phyloP scores from a whole-genome alignment of 2,113 vertebrate species.

The Naja naja region DNA sequence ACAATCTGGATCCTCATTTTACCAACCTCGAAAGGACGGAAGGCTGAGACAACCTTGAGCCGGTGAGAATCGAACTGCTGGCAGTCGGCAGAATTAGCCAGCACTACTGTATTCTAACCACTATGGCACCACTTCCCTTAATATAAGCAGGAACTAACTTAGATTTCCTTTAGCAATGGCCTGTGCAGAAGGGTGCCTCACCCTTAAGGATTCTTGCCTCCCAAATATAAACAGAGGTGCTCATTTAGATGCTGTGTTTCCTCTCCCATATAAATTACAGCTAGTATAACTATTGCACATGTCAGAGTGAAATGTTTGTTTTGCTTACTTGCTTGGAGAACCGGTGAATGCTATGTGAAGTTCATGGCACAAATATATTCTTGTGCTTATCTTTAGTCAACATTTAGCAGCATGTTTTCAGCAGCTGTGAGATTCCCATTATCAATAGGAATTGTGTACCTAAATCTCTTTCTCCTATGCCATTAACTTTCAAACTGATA shows the following conservation, averaged over 20 bases:
- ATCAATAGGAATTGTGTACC: slow-evolving; percentile 56
- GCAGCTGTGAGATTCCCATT: slow-evolving; percentile 57
- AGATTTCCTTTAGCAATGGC: background rate
- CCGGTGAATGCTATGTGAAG: slow-evolving; percentile 61
- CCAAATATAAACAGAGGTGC: slow-evolving; percentile 11
- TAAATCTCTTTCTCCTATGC: slow-evolving; percentile 48
- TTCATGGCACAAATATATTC: slow-evolving; percentile 66
- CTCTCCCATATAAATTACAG: slow-evolving; percentile 48
- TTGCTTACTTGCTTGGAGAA: slow-evolving; percentile 55
- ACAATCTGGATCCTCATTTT: background rate
- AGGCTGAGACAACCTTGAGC: background rate
- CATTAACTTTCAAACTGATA: slow-evolving; percentile 59
- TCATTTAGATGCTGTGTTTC: slow-evolving; percentile 31
- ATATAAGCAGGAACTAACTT: background rate
- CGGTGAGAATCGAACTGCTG: background rate
- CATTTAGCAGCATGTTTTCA: slow-evolving; percentile 52
- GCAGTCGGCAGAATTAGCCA: background rate
- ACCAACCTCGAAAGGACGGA: background rate
- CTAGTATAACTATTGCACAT: slow-evolving; percentile 45
- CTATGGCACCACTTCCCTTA: background rate
- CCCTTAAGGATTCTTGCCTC: background rate
- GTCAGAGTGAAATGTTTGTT: slow-evolving; percentile 50
- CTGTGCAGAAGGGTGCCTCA: background rate
- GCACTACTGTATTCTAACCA: background rate
- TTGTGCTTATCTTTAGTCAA: slow-evolving; percentile 63